These are phyloP conservation scores for Plumapathes pennacea DNA, from an alignment of 92 coral and sea anemone species.

Conservation along the genomic window DNA sequence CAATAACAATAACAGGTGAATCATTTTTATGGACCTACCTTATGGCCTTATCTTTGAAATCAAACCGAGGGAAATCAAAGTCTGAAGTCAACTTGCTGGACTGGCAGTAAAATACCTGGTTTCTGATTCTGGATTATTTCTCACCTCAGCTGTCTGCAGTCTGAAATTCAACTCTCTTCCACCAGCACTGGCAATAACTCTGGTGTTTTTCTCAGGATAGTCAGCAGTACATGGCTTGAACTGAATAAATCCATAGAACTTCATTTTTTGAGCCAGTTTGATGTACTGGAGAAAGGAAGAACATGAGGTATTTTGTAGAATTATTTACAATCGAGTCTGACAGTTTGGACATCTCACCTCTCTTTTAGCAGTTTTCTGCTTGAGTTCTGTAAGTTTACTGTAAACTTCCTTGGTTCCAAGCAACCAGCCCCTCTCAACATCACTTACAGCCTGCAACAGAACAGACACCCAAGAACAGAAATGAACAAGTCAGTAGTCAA, in stretches of 20 bases:
- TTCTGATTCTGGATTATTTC: too few species aligned
- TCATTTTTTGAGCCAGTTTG: slow-evolving; percentile 73
- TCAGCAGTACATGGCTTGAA: slow-evolving; percentile 82
- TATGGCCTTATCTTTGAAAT: too few species aligned
- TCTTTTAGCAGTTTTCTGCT: slow-evolving; percentile 68
- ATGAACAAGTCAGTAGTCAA: too few species aligned
- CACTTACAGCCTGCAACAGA: slow-evolving; percentile 82
- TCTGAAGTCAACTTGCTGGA: too few species aligned
- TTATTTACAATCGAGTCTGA: too few species aligned
- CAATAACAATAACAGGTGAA: too few species aligned
- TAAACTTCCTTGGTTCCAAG: slow-evolving; percentile 80
- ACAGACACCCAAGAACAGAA: too few species aligned
- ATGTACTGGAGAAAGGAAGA: slow-evolving; percentile 52
- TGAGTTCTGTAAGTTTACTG: slow-evolving; percentile 62
- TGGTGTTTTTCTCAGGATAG: slow-evolving; percentile 81
- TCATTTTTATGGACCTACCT: too few species aligned
- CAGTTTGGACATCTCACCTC: slow-evolving; percentile 76
- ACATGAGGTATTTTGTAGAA: too few species aligned
- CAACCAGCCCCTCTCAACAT: slow-evolving; percentile 92
- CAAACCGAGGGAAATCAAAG: too few species aligned
- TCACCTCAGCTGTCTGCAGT: slow-evolving; percentile 81
- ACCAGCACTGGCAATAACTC: slow-evolving; percentile 78
- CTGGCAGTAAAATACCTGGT: too few species aligned
- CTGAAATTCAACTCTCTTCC: slow-evolving; percentile 83
- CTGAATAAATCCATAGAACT: slow-evolving; percentile 83